Percentiles rank a stretch among this genome's conserved stretches.
Evolutionary conservation across 2,888 invertebrate species (phyloP).

Genomic region (Sarcophaga subvicina): DNA sequence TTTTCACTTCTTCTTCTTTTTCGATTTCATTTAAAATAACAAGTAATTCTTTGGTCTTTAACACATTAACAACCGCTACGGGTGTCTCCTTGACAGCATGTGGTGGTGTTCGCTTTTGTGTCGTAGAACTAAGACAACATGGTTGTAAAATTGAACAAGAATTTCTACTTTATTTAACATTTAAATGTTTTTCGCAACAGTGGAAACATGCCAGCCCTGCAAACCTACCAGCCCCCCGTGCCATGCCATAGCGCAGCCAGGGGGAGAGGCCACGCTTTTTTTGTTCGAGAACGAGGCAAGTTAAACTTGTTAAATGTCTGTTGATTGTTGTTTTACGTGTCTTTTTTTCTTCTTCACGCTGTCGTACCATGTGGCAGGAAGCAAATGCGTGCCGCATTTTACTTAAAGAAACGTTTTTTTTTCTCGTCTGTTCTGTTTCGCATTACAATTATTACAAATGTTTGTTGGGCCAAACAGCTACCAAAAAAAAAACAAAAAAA

Average conservation of each 20-base stretch:
- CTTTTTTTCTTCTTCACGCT: constrained; percentile 42
- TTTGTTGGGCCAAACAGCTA: constrained; percentile 40
- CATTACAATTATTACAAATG: constrained; percentile 71
- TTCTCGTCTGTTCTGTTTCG: constrained; percentile 60
- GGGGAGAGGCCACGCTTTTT: background rate
- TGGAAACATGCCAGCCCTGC: background rate
- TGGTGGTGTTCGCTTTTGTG: background rate
- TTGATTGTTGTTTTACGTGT: constrained; percentile 79
- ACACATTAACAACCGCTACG: constrained; percentile 53
- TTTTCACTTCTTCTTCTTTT: background rate
- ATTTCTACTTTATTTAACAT: constrained; percentile 12
- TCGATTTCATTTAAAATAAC: background rate
- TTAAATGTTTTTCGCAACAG: constrained; percentile 15
- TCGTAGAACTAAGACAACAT: background rate
- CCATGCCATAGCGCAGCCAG: background rate
- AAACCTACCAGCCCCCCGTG: background rate
- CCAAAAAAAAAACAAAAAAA: background rate
- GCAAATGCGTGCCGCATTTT: constrained; percentile 45
- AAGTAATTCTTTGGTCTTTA: constrained; percentile 53
- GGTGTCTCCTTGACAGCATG: constrained; percentile 49
- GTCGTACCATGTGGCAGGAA: background rate
- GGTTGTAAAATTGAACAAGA: constrained; percentile 4
- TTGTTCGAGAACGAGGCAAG: background rate
- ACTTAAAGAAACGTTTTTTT: constrained; percentile 64
- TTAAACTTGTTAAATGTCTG: constrained; percentile 77